Base-by-base conservation (phyloP, 1,140 invertebrate genomes). In the Zaprionus ornatus region DNA sequence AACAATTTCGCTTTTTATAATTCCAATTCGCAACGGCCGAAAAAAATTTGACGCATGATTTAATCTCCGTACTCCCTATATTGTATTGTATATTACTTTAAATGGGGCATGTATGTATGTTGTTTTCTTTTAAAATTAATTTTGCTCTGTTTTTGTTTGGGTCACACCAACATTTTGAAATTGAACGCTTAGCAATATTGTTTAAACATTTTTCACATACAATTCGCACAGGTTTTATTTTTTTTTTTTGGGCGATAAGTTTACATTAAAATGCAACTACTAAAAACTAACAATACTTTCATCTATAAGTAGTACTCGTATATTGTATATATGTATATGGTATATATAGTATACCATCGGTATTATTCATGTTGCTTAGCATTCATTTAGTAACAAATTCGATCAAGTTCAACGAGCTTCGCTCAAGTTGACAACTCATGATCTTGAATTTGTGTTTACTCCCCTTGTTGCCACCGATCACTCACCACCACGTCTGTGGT, bases 211-310 rank as follows among this genome's bases (percentile, higher is more conserved):
- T 17, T 68, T 74, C 48, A 68, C 68, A 71, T 55, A 71, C 27
- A 69, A 56, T 54, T 65, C 29, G 40, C 40, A 45, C 40, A 45
- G 9, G n/a, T 17, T 17, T 17, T 37, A 15, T 13, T 37, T 37
- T 37, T 35, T 35, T 37, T 35, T 35, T 42, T 42, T 42, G 40
- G 48, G 32, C 54, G 64, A 57, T 12, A 48, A 12, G 55, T 68
- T 70, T 71, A 69, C 70, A 70, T 84, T 84, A 79, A 87, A 88
- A 88, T 87, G 85, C 84, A 87, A 87, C 80, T 63, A 70, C 84
- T 87, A 87, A 74, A 62, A 77, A 80, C 84, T 87, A 87, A 74
- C 80, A 87, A 87, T 87, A 87, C 84, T 87, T 88, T 72, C 27
- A 65, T 74, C 74, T 80, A 79, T 79, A 70, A 21, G 60, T 71